These are phyloP conservation scores for Callopanchax toddi DNA, from an alignment of 2,113 vertebrate genomes.

Conservation along the genomic window DNA sequence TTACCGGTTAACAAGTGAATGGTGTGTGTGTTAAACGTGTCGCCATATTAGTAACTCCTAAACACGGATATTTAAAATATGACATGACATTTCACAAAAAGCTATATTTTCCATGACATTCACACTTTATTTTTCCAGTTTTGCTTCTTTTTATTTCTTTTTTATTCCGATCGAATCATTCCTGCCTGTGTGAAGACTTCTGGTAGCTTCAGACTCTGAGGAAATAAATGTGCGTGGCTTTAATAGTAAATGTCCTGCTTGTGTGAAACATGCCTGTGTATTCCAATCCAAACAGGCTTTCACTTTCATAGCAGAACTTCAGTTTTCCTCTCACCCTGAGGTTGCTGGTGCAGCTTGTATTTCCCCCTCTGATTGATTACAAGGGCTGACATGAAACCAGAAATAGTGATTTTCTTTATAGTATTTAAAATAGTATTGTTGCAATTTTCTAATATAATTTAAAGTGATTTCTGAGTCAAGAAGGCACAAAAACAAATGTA, in stretches of 20 bases:
- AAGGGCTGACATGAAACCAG: constrained; percentile 10
- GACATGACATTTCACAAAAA: not conserved
- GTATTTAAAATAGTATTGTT: constrained; percentile 10
- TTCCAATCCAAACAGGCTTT: constrained; percentile 20
- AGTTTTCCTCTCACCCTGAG: constrained; percentile 7
- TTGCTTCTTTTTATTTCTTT: constrained; percentile 34
- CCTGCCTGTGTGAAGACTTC: constrained; percentile 31
- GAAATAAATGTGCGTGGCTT: constrained; percentile 10
- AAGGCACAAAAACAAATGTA: not conserved
- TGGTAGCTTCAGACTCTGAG: not conserved
- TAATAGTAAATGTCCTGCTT: constrained; percentile 4
- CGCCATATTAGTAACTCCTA: constrained; percentile 2
- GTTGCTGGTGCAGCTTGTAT: not conserved
- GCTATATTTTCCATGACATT: constrained; percentile 3
- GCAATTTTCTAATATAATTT: not conserved
- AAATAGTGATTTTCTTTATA: constrained; percentile 7
- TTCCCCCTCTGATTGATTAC: not conserved
- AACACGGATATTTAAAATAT: constrained; percentile 15
- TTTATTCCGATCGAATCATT: constrained; percentile 35
- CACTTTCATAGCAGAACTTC: constrained; percentile 2
- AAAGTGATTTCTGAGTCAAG: too few relatives aligned
- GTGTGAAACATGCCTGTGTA: constrained; percentile 4
- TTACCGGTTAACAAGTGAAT: too few relatives aligned
- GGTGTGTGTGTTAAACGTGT: constrained; percentile 29
- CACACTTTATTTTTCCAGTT: constrained; percentile 22